Evolutionary conservation across 2,797 vertebrate genomes (phyloP).

Genomic region (Thunnus albacares): DNA sequence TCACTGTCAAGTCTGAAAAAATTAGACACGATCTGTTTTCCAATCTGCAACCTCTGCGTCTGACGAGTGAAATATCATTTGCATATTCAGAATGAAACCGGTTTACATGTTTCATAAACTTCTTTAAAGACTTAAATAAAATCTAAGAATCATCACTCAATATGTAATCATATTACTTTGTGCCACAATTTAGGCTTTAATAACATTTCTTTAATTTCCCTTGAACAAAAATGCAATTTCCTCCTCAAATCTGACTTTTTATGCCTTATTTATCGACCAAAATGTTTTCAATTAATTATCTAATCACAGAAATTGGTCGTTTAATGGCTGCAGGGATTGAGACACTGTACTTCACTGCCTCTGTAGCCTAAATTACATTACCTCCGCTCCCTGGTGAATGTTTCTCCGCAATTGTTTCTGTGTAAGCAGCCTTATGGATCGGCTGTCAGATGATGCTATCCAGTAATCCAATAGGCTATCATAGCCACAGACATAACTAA

Average conservation of each 20-base stretch:
- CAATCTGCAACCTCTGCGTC: background rate
- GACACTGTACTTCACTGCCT: slow-evolving; percentile 29
- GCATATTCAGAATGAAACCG: background rate
- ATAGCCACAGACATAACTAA: slow-evolving; percentile 26
- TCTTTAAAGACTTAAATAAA: background rate
- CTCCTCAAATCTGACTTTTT: background rate
- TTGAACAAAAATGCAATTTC: background rate
- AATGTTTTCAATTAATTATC: slow-evolving; percentile 44
- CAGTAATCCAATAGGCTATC: slow-evolving; percentile 51
- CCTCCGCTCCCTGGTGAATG: slow-evolving; percentile 56
- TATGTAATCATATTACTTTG: background rate
- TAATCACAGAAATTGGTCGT: slow-evolving; percentile 23
- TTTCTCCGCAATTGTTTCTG: slow-evolving; percentile 42
- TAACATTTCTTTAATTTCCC: background rate
- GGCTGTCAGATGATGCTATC: slow-evolving; percentile 59
- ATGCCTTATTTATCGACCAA: background rate
- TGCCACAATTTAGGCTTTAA: background rate
- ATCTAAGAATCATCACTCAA: background rate
- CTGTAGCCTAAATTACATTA: slow-evolving; percentile 56
- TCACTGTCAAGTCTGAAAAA: slow-evolving; percentile 87
- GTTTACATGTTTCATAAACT: background rate
- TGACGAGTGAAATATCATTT: background rate
- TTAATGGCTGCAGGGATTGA: slow-evolving; percentile 37
- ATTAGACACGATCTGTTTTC: background rate
- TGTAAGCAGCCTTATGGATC: slow-evolving; percentile 55